A percentile compares a stretch with the other conserved stretches of the same genome.
These are phyloP conservation scores for Lottia gigantea DNA, from an alignment of 2,888 invertebrate genomes.

Conservation along the genomic window DNA sequence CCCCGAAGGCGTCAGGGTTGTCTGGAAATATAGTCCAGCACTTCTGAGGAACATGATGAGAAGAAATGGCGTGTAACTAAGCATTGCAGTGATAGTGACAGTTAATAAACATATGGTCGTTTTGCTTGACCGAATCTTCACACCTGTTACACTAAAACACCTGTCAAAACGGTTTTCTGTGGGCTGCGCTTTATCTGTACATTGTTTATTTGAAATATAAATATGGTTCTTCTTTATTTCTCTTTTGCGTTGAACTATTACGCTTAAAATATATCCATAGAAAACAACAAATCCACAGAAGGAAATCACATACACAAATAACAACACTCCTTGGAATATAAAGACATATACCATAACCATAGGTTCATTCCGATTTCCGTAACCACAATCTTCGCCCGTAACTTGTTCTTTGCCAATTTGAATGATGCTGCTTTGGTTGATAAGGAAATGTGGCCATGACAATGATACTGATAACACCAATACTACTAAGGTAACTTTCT, in stretches of 20 bases:
- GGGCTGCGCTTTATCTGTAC: neutral
- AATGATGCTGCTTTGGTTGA: constrained; percentile 45
- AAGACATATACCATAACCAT: constrained; percentile 39
- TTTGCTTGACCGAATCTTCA: constrained; percentile 39
- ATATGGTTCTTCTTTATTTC: neutral
- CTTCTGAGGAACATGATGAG: constrained; percentile 45
- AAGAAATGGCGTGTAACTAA: constrained; percentile 51
- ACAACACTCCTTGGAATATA: constrained; percentile 44
- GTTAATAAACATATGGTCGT: constrained; percentile 49
- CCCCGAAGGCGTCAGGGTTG: constrained; percentile 28
- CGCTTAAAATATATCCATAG: constrained; percentile 44
- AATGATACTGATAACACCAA: constrained; percentile 35
- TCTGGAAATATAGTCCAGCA: constrained; percentile 40
- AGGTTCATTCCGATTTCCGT: constrained; percentile 34
- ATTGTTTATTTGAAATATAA: neutral
- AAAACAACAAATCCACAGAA: constrained; percentile 41
- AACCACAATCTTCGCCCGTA: constrained; percentile 48
- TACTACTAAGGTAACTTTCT: constrained; percentile 42
- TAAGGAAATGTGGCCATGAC: constrained; percentile 45
- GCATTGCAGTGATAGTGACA: constrained; percentile 46
- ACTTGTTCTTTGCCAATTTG: constrained; percentile 33
- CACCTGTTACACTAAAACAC: constrained; percentile 17
- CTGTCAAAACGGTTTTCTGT: neutral
- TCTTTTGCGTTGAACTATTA: constrained; percentile 18
- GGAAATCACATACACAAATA: constrained; percentile 39